phyloP scores from a whole-genome alignment of 92 coral and sea anemone species.

The Diadumene lineata region DNA sequence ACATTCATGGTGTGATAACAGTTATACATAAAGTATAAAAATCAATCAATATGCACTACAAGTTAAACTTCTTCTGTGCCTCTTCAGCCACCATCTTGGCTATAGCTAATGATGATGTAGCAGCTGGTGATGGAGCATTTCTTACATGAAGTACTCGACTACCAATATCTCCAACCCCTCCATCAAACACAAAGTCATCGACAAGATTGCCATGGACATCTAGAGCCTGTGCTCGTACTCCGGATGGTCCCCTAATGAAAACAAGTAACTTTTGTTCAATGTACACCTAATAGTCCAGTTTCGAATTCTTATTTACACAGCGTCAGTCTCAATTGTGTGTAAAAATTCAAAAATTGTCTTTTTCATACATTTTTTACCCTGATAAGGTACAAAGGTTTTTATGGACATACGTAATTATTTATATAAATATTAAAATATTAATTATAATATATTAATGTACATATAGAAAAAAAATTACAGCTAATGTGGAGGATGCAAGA shows the following conservation, averaged over 20 bases:
- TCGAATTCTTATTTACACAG: too few species aligned
- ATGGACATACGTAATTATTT: too few species aligned
- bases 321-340: too few species aligned
- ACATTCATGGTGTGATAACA: background rate
- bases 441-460: too few species aligned
- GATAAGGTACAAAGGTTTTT: too few species aligned
- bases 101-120: conserved; percentile 92
- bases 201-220: conserved; percentile 90
- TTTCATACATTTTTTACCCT: too few species aligned
- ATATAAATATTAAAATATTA: too few species aligned
- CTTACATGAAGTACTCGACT: conserved; percentile 89
- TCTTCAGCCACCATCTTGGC: conserved; percentile 88
- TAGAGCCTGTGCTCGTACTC: conserved; percentile 98
- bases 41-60: conserved; percentile 6
- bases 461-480: too few species aligned
- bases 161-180: conserved; percentile 85
- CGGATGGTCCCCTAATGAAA: conserved; percentile 90
- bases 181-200: conserved; percentile 94
- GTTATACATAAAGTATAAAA: background rate
- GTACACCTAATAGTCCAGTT: too few species aligned
- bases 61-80: conserved; percentile 65
- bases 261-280: too few species aligned
- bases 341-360: too few species aligned
- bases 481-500: too few species aligned
- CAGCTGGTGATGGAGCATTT: conserved; percentile 98